Percentiles rank a stretch among this genome's conserved stretches.
These are phyloP conservation scores for Remorina albescens DNA, from an alignment of 2,797 vertebrate species.

Conservation along the genomic window DNA sequence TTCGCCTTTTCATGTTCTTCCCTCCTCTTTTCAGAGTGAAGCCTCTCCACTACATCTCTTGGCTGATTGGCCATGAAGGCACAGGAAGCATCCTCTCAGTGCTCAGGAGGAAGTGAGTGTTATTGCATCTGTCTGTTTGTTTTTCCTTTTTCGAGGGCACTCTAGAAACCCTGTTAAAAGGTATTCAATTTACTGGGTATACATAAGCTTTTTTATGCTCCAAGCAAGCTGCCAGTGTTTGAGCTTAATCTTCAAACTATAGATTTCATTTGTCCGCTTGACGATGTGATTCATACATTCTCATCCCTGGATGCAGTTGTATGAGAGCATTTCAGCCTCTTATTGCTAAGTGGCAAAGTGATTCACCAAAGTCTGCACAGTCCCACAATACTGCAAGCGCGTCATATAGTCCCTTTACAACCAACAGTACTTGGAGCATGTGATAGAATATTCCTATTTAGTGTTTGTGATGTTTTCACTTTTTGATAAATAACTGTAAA, in stretches of 20 bases:
- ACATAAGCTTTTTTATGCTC: slow-evolving; percentile 50
- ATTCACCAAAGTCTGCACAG: slow-evolving; percentile 55
- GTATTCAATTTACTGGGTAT: slow-evolving; percentile 69
- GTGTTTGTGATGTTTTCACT: slow-evolving; percentile 44
- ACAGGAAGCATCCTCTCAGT: slow-evolving; percentile 96
- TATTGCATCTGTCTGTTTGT: slow-evolving; percentile 64
- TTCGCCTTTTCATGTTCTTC: slow-evolving; percentile 45
- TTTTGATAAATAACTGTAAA: slow-evolving; percentile 59
- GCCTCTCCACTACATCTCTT: slow-evolving; percentile 97
- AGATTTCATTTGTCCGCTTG: slow-evolving; percentile 57
- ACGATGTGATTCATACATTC: slow-evolving; percentile 63
- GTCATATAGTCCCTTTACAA: slow-evolving; percentile 49
- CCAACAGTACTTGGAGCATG: slow-evolving; percentile 51
- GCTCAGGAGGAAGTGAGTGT: slow-evolving; percentile 93
- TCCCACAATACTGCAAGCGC: slow-evolving; percentile 53
- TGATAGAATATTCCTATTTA: slow-evolving; percentile 58
- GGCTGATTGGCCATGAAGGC: slow-evolving; percentile 98
- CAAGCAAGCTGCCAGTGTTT: slow-evolving; percentile 37
- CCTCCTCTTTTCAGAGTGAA: slow-evolving; percentile 88
- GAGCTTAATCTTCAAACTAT: slow-evolving; percentile 56
- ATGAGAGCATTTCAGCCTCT: slow-evolving; percentile 67
- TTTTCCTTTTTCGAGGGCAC: slow-evolving; percentile 66
- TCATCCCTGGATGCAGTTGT: slow-evolving; percentile 50
- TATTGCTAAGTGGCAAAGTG: slow-evolving; percentile 67
- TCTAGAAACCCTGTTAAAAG: slow-evolving; percentile 77